Base-by-base conservation (phyloP, 2,888 invertebrate species). In the Synanthedon formicaeformis region DNA sequence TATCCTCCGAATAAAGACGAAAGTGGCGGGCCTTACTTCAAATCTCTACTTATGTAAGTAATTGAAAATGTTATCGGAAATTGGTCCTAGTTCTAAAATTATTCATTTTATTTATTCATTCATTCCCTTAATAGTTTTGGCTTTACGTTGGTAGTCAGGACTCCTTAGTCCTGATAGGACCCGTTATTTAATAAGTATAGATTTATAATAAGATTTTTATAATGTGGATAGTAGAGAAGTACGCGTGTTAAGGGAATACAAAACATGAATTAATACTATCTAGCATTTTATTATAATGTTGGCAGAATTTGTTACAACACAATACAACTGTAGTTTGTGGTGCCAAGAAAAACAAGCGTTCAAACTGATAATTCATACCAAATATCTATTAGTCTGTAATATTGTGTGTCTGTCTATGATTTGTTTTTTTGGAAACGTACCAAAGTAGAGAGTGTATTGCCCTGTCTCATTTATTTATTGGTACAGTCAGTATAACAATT, bases 371-470 rank as follows among this genome's bases (percentile, higher is more conserved):
- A 45, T 45, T 45, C 45, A 45, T 45, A 45, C 45, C 5, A 45
- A 45, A 45, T 14, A 45, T 13, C 34, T 34, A 34, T 34, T 34
- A 34, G 34, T 34, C 45, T 45, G 45, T 45, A 45, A 2, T n/a
- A 6, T 6, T 54, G 52, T 50, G 51, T 57, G 41, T 54, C 56
- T 50, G 60, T 60, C 8, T 45, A n/a, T 67, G 63, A 65, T 69
- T 67, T 70, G 63, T 64, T 65, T 61, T 63, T 45, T 67, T 70
- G 72, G 72, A 66, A 60, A 56, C 52, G 62, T 53, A 67, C 69
- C 71, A 70, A 68, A 56, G 56, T 59, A 48, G 57, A 54, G 56
- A 52, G 54, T 58, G 51, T 54, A 51, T 54, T 55, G 57, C 56
- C 49, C 52, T 52, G 58, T 53, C 63, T 66, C 62, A 61, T 62